Base-by-base conservation (phyloP, 2,797 vertebrate species). In the Xenopus petersii region DNA sequence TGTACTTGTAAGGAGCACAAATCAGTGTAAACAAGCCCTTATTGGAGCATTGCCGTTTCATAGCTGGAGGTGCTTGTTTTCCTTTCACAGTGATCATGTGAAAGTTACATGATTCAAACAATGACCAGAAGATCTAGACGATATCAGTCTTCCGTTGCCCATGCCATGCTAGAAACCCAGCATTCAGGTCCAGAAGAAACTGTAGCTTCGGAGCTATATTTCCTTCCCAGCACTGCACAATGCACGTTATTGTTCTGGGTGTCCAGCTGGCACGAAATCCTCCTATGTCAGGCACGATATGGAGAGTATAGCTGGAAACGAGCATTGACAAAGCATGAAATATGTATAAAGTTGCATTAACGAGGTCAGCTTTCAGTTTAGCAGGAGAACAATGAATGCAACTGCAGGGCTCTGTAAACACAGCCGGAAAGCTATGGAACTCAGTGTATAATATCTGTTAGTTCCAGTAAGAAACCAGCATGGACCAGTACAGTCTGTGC, bases 291-390 rank as follows among this genome's bases (percentile, higher is more conserved):
- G 21, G 33, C 60, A 49, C 24, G 51, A 8, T 30, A 70, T 74
- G 64, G 55, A 55, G 61, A 65, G 24, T 70, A 33, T 56, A 55
- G 21, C 71, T 59, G 60, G n/a, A 10, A 60, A 66, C 42, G 55
- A 66, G 55, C 55, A 64, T 62, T 58, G 59, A 30, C 36, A 16
- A 60, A 36, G 42, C 76, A 54, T 79, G 55, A 74, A 79, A 79
- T 65, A 74, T 74, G 71, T 59, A 79, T 74, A 70, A 62, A 65
- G 71, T 54, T 49, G 7, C 77, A 12, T 12, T 66, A 79, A 70
- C 42, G 36, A 68, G 64, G 75, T 12, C 70, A 63, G 49, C 33
- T 33, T 36, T 51, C 51, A 33, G 58, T 77, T 70, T 51, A 58
- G 42, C 15, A 60, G 13, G 16, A 15, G 15, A 51, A 51, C 49